These are phyloP conservation scores for Bugula neritina DNA, from an alignment of 2,888 invertebrate genomes.

Conservation along the genomic window DNA sequence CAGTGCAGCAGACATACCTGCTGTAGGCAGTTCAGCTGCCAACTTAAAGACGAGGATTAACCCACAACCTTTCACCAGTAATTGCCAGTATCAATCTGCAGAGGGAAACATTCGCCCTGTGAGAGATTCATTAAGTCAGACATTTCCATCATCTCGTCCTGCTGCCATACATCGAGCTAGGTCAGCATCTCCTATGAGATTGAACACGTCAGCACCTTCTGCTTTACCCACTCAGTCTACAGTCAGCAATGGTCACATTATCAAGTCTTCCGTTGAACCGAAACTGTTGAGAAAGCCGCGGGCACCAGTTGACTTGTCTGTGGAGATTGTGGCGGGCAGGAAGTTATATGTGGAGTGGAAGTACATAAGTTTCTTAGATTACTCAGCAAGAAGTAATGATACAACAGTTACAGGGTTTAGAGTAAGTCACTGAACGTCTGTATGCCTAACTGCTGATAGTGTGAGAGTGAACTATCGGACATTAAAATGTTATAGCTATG, in stretches of 20 bases:
- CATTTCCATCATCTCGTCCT: background rate
- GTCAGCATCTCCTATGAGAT: background rate
- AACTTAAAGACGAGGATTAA: background rate
- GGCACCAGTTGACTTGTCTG: background rate
- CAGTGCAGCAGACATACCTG: background rate
- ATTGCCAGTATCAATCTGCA: too few species aligned
- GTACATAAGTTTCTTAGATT: slow-evolving; percentile 34
- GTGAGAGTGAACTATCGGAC: too few species aligned
- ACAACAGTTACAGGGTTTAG: slow-evolving; percentile 43
- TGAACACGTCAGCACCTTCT: background rate
- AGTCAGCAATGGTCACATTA: background rate
- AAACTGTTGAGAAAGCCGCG: background rate
- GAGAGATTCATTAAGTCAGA: background rate
- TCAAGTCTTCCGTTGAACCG: too few species aligned
- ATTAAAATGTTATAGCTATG: too few species aligned
- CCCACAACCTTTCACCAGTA: background rate
- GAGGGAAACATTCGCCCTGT: background rate
- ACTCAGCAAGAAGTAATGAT: slow-evolving; percentile 41
- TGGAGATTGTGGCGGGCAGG: background rate
- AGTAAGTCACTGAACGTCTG: too few species aligned
- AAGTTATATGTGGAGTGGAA: slow-evolving; percentile 10
- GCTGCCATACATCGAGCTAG: background rate
- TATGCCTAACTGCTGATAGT: too few species aligned
- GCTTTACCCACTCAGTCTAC: background rate
- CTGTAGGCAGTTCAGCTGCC: background rate